A percentile compares a stretch with the other conserved stretches of the same genome.
phyloP scores from a whole-genome alignment of 23 tunicate species.

The Diplosoma virens region DNA sequence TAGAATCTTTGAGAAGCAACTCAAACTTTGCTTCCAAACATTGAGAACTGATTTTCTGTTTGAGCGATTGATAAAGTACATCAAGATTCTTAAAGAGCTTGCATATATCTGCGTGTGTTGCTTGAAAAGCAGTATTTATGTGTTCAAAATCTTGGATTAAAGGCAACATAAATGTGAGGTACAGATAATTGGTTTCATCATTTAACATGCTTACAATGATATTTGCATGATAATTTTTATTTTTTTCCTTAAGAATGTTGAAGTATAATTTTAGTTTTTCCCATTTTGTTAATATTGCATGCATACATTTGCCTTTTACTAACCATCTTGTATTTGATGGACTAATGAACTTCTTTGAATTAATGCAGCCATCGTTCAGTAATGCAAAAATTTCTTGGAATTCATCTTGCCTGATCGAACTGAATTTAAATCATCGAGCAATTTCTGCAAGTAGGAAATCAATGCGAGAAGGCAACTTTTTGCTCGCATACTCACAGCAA shows the following conservation, averaged over 20 bases:
- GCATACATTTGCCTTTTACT: conserved; percentile 5
- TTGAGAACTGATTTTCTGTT: not conserved
- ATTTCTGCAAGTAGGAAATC: not conserved
- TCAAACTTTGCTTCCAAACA: not conserved
- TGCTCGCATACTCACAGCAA: conserved; percentile 7
- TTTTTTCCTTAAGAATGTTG: not conserved
- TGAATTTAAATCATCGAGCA: conserved; percentile 2
- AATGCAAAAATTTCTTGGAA: not conserved
- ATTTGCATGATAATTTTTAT: conserved; percentile 7
- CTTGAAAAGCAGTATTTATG: not conserved
- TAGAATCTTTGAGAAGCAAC: not conserved
- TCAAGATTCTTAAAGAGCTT: not conserved
- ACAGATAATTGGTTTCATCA: conserved; percentile 5
- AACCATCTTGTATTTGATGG: conserved; percentile 6
- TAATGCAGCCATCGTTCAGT: not conserved
- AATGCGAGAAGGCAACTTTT: not conserved
- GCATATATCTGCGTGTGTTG: not conserved
- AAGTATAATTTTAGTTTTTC: conserved; percentile 1
- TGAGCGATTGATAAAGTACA: not conserved
- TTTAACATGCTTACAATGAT: conserved; percentile 5
- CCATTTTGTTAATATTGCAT: conserved; percentile 5
- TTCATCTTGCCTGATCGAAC: conserved; percentile 8
- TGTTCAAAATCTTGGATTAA: not conserved
- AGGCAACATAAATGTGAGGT: conserved; percentile 7
- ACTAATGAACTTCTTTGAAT: not conserved